Evolutionary conservation across 2,888 invertebrate genomes (phyloP), one percentile per base, ranked within the genome.

Genomic region (Hypomecis punctinalis): DNA sequence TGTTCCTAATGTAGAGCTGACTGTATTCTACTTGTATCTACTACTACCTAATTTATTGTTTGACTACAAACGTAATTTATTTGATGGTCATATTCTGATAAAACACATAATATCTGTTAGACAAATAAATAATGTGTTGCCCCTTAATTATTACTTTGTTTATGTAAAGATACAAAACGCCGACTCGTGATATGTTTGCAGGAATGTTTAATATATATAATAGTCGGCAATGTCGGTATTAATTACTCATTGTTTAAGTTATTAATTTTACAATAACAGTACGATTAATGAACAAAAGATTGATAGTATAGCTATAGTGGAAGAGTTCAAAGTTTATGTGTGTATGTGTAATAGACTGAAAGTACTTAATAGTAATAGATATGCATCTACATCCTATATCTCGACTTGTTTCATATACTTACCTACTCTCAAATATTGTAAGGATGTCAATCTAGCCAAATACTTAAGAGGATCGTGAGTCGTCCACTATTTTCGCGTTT

Each of bases 91-190:
- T 9, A 9, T 8, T 40, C 40, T 40, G 40, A 40, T 7, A 23
- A 23, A 2, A 23, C 3, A 23, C 23, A 23, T 23, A 23, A 5
- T 39, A 6, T 43, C 36, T 48, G 36, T 10, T 35, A 9, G 35
- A 5, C 5, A 36, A 10, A 9, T 35, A 48, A 48, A 43, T 43
- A 43, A n/a, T 6, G 43, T 11, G n/a, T 10, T 35, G 2, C 5
- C 10, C 13, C 57, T 61, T 64, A 63, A 63, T 69, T 62, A 69
- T 63, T 51, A 66, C 58, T 70, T 66, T 66, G 63, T 70, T 72
- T 70, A 66, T 62, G 58, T 52, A 68, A 60, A 42, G 59, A 54
- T 63, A 68, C 64, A 66, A 67, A 61, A 64, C 48, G 53, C 66
- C 66, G 69, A 56, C 57, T 10, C 7, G 9, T 40, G 48, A 52